Percentiles rank a stretch among this genome's conserved stretches.
Conservation (phyloP, 1,140 invertebrate genomes). For the Aphaenogaster floridana region DNA sequence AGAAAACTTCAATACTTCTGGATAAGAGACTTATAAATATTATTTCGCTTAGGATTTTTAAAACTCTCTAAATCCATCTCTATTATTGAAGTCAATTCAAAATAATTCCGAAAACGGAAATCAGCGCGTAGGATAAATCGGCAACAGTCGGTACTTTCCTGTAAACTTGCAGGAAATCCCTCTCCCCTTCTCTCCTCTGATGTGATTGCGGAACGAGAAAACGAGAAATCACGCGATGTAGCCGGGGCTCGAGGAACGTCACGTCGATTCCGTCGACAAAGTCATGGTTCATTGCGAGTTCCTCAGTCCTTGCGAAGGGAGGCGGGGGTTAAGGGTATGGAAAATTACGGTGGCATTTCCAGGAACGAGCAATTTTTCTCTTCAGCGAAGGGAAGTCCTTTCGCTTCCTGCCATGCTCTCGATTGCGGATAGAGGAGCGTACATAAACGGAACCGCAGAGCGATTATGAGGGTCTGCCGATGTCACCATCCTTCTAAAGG, state of each 20-base stretch:
- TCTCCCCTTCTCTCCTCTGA: not conserved
- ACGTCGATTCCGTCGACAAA: slow-evolving; percentile 34
- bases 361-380: slow-evolving; percentile 57
- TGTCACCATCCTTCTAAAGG: not conserved
- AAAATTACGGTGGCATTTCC: slow-evolving; percentile 64
- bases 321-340: slow-evolving; percentile 40
- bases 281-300: slow-evolving; percentile 57
- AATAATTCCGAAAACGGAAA: slow-evolving; percentile 32
- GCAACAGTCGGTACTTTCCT: slow-evolving; percentile 11
- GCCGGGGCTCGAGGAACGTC: slow-evolving; percentile 15
- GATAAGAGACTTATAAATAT: not conserved
- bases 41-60: not conserved
- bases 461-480: slow-evolving; percentile 12
- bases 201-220: slow-evolving; percentile 39
- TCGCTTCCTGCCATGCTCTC: slow-evolving; percentile 20
- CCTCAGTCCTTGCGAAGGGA: not conserved
- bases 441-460: slow-evolving; percentile 38
- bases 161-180: slow-evolving; percentile 36
- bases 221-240: slow-evolving; percentile 63
- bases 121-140: slow-evolving; percentile 14
- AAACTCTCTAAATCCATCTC: not conserved
- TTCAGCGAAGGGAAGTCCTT: slow-evolving; percentile 39
- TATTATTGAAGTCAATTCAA: not conserved
- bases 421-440: not conserved
- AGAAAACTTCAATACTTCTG: not conserved